Conservation (phyloP, 2,888 invertebrate species). For the Cheilosia vulpina region DNA sequence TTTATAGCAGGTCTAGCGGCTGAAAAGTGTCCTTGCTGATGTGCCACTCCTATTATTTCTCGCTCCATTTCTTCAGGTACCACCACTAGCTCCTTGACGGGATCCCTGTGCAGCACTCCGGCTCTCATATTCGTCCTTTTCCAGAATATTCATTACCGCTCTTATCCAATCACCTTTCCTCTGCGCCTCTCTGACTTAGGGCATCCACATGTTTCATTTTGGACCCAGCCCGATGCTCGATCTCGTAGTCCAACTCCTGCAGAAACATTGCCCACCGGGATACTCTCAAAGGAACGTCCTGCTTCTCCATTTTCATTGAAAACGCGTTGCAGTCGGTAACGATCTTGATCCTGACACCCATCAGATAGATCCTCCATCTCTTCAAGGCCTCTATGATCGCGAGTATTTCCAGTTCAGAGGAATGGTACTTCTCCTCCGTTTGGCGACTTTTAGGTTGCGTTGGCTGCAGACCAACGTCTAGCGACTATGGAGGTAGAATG, state of each 20-base stretch:
- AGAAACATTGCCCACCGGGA: no score
- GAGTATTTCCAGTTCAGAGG: constrained; percentile 1
- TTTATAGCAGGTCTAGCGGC: no score
- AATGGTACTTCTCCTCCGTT: constrained; percentile 5
- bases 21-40: constrained; percentile 79
- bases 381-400: constrained; percentile 14
- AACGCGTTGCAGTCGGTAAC: no score
- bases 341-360: not conserved
- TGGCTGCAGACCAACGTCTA: no score
- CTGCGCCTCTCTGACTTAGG: constrained; percentile 5
- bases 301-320: no score
- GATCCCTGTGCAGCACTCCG: constrained; percentile 15
- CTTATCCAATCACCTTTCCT: constrained; percentile 23
- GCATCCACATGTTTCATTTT: no score
- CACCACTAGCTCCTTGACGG: constrained; percentile 69
- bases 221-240: no score
- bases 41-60: constrained; percentile 79
- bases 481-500: no score
- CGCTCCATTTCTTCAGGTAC: constrained; percentile 79
- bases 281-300: no score
- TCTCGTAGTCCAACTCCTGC: no score
- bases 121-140: constrained; percentile 33
- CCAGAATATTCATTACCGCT: constrained; percentile 28
- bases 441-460: not conserved
- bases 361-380: constrained; percentile 1